Evolutionary conservation across 2,888 invertebrate species (phyloP).

Genomic region (Eucriotettix oculatus): DNA sequence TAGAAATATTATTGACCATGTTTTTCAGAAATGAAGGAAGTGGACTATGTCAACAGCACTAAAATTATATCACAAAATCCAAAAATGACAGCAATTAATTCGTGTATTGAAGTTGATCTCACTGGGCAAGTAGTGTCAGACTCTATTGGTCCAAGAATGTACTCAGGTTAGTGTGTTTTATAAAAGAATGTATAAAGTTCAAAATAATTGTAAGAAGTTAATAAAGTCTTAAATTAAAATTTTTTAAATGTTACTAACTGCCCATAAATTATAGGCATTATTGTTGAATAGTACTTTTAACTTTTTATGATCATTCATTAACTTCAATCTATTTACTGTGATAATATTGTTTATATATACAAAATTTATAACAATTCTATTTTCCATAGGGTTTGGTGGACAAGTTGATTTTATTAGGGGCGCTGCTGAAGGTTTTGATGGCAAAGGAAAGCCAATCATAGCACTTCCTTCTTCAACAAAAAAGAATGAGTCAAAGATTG

Average conservation of each 20-base stretch:
- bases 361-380: no score
- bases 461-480: slow-evolving; percentile 69
- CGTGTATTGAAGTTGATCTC: slow-evolving; percentile 85
- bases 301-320: no score
- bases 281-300: no score
- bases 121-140: slow-evolving; percentile 89
- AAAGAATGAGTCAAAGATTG: slow-evolving; percentile 70
- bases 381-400: slow-evolving; percentile 78
- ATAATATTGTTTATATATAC: no score
- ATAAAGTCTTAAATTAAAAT: background rate
- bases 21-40: slow-evolving; percentile 64
- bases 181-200: background rate
- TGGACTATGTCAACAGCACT: slow-evolving; percentile 79
- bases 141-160: slow-evolving; percentile 67
- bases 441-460: slow-evolving; percentile 78
- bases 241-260: no score
- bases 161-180: slow-evolving; percentile 32
- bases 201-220: background rate
- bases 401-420: slow-evolving; percentile 91
- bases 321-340: no score
- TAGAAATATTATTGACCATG: background rate
- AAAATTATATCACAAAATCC: slow-evolving; percentile 69
- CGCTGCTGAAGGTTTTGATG: slow-evolving; percentile 69
- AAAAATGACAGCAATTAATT: slow-evolving; percentile 90
- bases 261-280: no score